Evolutionary conservation across 92 coral and sea anemone genomes (phyloP).

Genomic region (Porites rus): DNA sequence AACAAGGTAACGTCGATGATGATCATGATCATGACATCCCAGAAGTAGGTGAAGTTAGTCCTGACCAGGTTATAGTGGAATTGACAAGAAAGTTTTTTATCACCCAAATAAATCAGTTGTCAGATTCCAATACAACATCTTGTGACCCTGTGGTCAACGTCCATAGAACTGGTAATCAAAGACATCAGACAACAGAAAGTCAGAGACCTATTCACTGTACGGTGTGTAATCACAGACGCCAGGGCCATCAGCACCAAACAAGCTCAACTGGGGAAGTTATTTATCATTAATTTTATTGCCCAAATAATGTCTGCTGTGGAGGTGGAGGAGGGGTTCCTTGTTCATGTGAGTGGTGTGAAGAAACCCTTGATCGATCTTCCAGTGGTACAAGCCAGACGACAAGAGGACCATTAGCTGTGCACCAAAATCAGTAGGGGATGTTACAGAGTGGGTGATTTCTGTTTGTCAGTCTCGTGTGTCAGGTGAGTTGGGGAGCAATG

Average conservation of each 20-base stretch:
- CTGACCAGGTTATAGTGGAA: neutral
- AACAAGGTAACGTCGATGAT: neutral
- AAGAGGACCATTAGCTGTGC: neutral
- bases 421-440: constrained; percentile 1
- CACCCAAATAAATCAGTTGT: neutral
- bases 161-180: neutral
- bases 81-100: constrained; percentile 1
- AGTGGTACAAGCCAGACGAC: neutral
- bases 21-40: constrained; percentile 42
- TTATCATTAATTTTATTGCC: neutral
- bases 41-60: constrained; percentile 4
- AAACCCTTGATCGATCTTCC: neutral
- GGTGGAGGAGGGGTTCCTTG: constrained; percentile 21
- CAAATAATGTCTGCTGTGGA: constrained; percentile 1
- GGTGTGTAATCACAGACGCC: neutral
- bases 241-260: constrained; percentile 5
- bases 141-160: no score
- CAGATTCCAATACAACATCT: neutral
- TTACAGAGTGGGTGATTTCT: constrained; percentile 27
- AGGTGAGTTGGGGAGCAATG: constrained; percentile 34
- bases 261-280: constrained; percentile 1
- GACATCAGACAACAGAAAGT: neutral
- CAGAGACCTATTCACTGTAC: constrained; percentile 19
- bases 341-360: constrained; percentile 8
- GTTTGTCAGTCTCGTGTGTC: constrained; percentile 34